Evolutionary conservation across 2,113 vertebrate species (phyloP), one percentile per base, ranked within the genome.

Genomic region (Melanerpes formicivorus): DNA sequence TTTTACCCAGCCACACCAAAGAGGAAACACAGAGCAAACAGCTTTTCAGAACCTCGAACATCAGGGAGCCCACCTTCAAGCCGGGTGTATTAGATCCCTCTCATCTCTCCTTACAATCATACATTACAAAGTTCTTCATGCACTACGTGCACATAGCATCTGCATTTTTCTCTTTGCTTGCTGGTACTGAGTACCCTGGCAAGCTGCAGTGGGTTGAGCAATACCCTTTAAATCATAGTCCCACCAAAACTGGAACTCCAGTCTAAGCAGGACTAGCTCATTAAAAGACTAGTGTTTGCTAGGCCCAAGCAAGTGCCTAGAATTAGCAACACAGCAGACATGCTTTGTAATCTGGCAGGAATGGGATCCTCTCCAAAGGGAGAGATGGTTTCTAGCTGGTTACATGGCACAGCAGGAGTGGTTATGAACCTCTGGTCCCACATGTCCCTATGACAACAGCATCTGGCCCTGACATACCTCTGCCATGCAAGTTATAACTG

Each of bases 131-230:
- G 25, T 6, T 63, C 5, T 34, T 63, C 40, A 4, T 10, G 18
- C 26, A 21, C 4, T 7, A 6, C 0, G 0, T 18, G 7, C 21
- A 59, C 19, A 40, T 4, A 40, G 6, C 6, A 23, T 2, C 60
- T 5, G 16, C 10, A 11, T 67, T 60, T 16, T 64, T 25, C 30
- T 52, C 54, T n/a, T 42, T 22, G 37, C 18, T 37, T 1, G 0
- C 6, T 18, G 27, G 8, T 54, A 32, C 23, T 3, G 3, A 25
- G 14, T 0, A 5, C 11, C 6, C 3, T 3, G 9, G 32, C 8
- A 76, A 76, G 14, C n/a, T 73, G 26, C 32, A 21, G 32, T 44
- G 18, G 23, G 6, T 12, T 56, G 27, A 56, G 13, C 52, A 62
- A 17, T 12, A 5, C 0, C 0, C 18, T 62, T 70, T 55, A 60